phyloP scores from a whole-genome alignment of 2,888 invertebrate species.

The Augiades crinisus region DNA sequence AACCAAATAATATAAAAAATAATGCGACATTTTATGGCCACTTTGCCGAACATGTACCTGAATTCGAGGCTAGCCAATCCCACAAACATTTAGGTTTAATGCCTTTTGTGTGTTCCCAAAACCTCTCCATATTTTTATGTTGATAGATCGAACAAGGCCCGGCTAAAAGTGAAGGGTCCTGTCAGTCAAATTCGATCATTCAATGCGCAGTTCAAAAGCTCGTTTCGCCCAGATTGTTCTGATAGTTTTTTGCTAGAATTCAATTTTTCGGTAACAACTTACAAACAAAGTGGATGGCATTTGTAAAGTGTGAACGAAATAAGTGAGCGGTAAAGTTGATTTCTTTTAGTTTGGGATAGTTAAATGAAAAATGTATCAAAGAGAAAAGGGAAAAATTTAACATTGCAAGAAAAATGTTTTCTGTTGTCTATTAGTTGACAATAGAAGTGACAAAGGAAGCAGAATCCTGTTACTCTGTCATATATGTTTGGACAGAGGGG shows the following conservation, averaged over 20 bases:
- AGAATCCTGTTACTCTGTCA: no score
- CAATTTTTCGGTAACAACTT: constrained; percentile 6
- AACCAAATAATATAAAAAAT: not conserved
- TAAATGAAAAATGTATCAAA: no score
- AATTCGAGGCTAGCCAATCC: not conserved
- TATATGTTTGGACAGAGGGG: no score
- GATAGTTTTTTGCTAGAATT: constrained; percentile 16
- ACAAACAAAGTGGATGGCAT: not conserved
- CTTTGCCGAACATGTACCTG: not conserved
- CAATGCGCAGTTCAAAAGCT: constrained; percentile 22
- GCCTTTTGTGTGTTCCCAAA: constrained; percentile 17
- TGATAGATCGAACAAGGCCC: constrained; percentile 18
- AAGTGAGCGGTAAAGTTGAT: no score
- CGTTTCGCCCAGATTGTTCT: constrained; percentile 17
- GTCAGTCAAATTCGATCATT: constrained; percentile 21
- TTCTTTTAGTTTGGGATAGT: no score
- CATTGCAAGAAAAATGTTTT: no score
- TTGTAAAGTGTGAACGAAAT: no score
- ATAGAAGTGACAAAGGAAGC: no score
- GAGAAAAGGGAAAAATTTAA: no score
- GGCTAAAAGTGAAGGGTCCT: constrained; percentile 25
- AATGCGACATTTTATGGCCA: not conserved
- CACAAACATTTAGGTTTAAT: constrained; percentile 12
- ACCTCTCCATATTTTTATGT: constrained; percentile 24
- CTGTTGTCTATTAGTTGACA: no score